These are phyloP conservation scores for Cosmia trapezina DNA, from an alignment of 2,888 invertebrate species.

Conservation along the genomic window DNA sequence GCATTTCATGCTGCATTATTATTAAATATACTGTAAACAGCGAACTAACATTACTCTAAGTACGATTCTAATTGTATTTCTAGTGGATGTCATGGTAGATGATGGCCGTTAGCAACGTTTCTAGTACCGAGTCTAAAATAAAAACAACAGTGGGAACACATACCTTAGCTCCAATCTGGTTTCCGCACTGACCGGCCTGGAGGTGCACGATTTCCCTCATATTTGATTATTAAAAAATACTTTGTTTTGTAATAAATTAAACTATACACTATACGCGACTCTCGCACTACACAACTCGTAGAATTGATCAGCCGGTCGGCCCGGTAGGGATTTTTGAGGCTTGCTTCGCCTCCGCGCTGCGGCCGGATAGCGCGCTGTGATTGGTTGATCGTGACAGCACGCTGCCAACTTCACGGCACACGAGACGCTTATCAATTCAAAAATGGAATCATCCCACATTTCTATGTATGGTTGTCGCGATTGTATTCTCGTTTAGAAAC, in stretches of 20 bases:
- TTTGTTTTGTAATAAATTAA: slow-evolving; percentile 81
- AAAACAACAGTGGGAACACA: slow-evolving; percentile 59
- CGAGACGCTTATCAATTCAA: slow-evolving; percentile 72
- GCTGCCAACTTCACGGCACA: slow-evolving; percentile 78
- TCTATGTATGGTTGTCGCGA: slow-evolving; percentile 75
- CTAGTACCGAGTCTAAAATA: slow-evolving; percentile 26
- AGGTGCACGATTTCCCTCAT: slow-evolving; percentile 96
- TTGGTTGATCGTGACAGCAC: slow-evolving; percentile 75
- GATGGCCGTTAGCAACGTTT: slow-evolving; percentile 59
- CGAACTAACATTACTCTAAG: slow-evolving; percentile 14
- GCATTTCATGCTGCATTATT: slow-evolving; percentile 17
- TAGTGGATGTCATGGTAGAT: slow-evolving; percentile 46
- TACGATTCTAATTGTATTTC: slow-evolving; percentile 50
- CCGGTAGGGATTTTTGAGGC: slow-evolving; percentile 88
- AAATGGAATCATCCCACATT: slow-evolving; percentile 77
- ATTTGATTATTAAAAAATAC: slow-evolving; percentile 80
- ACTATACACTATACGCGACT: slow-evolving; percentile 85
- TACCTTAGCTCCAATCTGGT: slow-evolving; percentile 94
- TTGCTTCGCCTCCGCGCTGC: slow-evolving; percentile 86
- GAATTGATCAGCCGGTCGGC: slow-evolving; percentile 80
- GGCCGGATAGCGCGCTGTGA: slow-evolving; percentile 72
- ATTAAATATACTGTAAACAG: slow-evolving; percentile 16
- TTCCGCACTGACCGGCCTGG: slow-evolving; percentile 96
- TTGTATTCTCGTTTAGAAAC: slow-evolving; percentile 42
- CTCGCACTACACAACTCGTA: slow-evolving; percentile 85